Evolutionary conservation across 2,888 invertebrate genomes (phyloP), one percentile per base, ranked within the genome.

Genomic region (Agrilus mali): DNA sequence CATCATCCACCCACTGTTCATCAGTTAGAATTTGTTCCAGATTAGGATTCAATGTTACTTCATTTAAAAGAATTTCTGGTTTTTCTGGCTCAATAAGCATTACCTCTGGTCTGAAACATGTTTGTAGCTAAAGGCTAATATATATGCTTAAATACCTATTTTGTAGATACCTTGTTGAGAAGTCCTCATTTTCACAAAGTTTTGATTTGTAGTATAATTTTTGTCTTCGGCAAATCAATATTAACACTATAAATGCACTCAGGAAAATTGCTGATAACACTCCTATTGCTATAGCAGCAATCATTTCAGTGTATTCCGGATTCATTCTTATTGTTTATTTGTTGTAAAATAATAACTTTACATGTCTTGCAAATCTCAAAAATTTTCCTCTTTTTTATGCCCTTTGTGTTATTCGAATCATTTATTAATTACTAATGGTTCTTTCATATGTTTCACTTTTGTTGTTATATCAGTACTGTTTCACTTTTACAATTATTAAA

Each of bases 1-100:
- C 81, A 65, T 84, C 83, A 55, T 79, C 80, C 12, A 82, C 75
- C 83, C 82, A 83, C 52, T 73, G 71, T 49, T 78, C 73, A 57
- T 77, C 75, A 34, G 73, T 68, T 36, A 80, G 61, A 17, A 79
- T 73, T 55, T 74, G 70, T 50, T 78, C 78, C 51, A 77, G 66
- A 49, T 74, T 71, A 14, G 73, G 70, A 51, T 72, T 72, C 12
- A 75, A 55, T 31, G 68, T 64, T 8, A 77, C 75, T 55, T 75
- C 74, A 37, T 73, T 74, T 36, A 77, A 57, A 56, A 77, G 77
- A 47, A 77, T 63, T 52, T 72, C 73, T 4, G 65, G 57, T 44
- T 55, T 60, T 44, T 60, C 65, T 7, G 67, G 65, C 45, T 68
- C 67, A 44, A 74, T 73, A 43, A 74, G 57, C 56, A 71, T 67